These are phyloP conservation scores for Sylvietta virens DNA, from an alignment of 2,113 vertebrate species.

Conservation along the genomic window DNA sequence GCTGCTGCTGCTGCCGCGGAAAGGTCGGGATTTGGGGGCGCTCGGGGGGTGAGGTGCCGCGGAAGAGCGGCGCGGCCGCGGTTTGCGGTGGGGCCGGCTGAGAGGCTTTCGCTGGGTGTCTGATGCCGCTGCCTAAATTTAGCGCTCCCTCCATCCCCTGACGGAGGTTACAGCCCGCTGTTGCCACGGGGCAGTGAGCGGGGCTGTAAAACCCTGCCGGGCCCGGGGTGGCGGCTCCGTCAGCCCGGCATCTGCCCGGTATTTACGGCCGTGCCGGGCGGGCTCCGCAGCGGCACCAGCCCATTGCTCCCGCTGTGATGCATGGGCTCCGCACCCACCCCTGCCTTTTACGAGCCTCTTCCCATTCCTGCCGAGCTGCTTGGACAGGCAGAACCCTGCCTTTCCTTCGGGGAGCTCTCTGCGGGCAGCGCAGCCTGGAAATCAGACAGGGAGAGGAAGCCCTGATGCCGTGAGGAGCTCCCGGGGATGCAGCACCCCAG, in stretches of 20 bases:
- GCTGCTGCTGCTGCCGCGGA: neutral
- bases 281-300: slow-evolving; percentile 22
- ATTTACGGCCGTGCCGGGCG: slow-evolving; percentile 27
- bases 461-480: neutral
- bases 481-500: neutral
- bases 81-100: neutral
- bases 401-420: slow-evolving; percentile 45
- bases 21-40: neutral
- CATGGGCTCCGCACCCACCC: neutral
- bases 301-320: slow-evolving; percentile 17
- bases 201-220: neutral
- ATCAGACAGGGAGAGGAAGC: neutral
- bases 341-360: slow-evolving; percentile 24
- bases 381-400: slow-evolving; percentile 30
- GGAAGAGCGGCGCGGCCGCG: accelerated
- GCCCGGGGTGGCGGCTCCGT: neutral
- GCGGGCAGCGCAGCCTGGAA: slow-evolving; percentile 11
- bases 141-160: neutral
- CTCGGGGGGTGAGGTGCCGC: accelerated
- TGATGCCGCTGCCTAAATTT: neutral
- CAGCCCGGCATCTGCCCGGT: neutral
- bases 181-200: neutral
- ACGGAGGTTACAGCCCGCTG: neutral
- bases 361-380: slow-evolving; percentile 38
- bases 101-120: neutral